Conservation (phyloP, 2,113 vertebrate genomes). For the Dasyornis broadbenti region DNA sequence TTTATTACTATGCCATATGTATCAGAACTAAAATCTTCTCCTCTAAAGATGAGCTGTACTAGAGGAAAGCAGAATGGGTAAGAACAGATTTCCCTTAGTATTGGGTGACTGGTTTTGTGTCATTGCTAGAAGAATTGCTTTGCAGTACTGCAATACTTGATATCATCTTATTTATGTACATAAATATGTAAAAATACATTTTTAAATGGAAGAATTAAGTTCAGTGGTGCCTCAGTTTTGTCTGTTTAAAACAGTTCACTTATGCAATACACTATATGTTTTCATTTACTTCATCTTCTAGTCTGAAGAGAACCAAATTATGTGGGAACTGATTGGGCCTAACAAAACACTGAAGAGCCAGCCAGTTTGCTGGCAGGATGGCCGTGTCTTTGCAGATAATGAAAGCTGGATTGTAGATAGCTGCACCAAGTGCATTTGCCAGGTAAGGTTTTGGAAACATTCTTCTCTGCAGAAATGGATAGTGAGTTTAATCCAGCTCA, state of each 20-base stretch:
- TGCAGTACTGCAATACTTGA: not conserved
- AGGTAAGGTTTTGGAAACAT: conserved; percentile 72
- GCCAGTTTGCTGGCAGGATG: conserved; percentile 95
- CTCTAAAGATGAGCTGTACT: not conserved
- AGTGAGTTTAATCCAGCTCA: not conserved
- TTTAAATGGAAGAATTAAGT: not conserved
- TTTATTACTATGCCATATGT: not conserved
- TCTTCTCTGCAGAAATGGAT: not conserved
- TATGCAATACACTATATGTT: not conserved
- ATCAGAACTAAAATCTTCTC: not conserved
- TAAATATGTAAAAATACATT: not conserved
- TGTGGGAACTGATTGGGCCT: conserved; percentile 87
- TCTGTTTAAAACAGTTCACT: not conserved
- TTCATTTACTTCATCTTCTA: conserved; percentile 50
- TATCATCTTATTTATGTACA: not conserved
- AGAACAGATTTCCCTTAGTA: not conserved
- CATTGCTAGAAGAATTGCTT: not conserved
- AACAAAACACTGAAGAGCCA: conserved; percentile 84
- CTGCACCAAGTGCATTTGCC: conserved; percentile 93
- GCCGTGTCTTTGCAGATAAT: conserved; percentile 89
- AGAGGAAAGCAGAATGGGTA: not conserved
- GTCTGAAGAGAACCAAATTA: conserved; percentile 92
- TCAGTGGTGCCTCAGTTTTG: not conserved
- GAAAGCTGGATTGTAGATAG: conserved; percentile 98
- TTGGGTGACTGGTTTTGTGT: not conserved